These are phyloP conservation scores for Hydrophis major DNA, from an alignment of 2,797 vertebrate species.

Conservation along the genomic window DNA sequence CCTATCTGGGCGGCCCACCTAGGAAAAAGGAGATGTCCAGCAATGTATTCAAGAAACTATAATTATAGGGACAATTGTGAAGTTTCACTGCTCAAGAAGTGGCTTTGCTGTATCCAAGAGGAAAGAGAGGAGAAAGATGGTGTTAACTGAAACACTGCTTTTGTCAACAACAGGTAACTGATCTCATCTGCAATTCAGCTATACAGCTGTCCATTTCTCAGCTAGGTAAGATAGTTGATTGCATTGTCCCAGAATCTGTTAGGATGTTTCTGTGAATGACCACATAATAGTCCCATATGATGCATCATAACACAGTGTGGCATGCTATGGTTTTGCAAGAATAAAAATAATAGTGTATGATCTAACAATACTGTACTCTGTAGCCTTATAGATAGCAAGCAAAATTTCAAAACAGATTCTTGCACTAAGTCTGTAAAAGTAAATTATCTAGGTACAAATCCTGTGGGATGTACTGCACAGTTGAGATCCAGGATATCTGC, in stretches of 20 bases:
- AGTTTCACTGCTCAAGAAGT: slow-evolving; percentile 8
- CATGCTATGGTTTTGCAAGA: neutral
- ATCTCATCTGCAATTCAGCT: slow-evolving; percentile 7
- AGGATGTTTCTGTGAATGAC: neutral
- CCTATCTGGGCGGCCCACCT: slow-evolving; percentile 34
- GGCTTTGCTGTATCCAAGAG: neutral
- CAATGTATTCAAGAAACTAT: slow-evolving; percentile 35
- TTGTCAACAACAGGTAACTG: slow-evolving; percentile 26
- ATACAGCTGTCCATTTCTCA: slow-evolving; percentile 22
- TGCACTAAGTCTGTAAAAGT: neutral
- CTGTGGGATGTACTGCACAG: neutral
- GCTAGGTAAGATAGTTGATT: neutral
- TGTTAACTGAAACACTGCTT: slow-evolving; percentile 10
- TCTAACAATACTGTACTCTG: neutral
- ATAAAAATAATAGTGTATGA: neutral
- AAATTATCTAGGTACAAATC: neutral
- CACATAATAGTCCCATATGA: neutral
- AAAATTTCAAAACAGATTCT: neutral
- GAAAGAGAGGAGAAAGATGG: neutral
- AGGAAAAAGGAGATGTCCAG: slow-evolving; percentile 24
- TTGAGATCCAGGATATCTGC: neutral
- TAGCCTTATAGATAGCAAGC: neutral
- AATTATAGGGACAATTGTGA: slow-evolving; percentile 26
- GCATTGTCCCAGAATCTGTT: neutral
- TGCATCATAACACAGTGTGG: neutral